A percentile compares a stretch with the other conserved stretches of the same genome.
Conservation (phyloP, 2,888 invertebrate species). For the Dioctria rufipes region DNA sequence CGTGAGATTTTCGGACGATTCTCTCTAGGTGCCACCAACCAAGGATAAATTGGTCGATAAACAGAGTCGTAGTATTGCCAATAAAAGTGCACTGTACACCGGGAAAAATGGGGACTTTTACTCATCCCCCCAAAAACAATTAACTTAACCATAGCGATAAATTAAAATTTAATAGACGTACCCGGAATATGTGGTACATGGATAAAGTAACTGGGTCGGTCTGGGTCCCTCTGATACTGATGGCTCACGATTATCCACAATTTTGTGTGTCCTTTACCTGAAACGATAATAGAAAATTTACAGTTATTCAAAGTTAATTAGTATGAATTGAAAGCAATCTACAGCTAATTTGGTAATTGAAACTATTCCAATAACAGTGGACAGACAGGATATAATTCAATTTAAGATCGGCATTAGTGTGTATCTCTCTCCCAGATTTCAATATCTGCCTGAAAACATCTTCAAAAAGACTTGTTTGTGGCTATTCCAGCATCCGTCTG, state of each 20-base stretch:
- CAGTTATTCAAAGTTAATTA: not conserved
- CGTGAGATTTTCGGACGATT: too few species aligned
- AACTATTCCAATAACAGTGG: too few species aligned
- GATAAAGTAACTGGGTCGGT: not conserved
- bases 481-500: not conserved
- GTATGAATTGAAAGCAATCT: not conserved
- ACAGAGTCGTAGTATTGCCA: conserved; percentile 4
- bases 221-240: conserved; percentile 9
- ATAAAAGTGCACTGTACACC: conserved; percentile 19
- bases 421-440: too few species aligned
- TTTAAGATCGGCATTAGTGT: too few species aligned
- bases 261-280: conserved; percentile 33
- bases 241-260: conserved; percentile 7
- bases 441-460: not conserved
- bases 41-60: not conserved
- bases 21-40: not conserved
- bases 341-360: not conserved
- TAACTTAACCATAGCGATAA: conserved; percentile 29
- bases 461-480: not conserved
- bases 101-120: conserved; percentile 3
- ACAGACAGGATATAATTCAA: too few species aligned
- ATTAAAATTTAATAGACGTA: conserved; percentile 47
- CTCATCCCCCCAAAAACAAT: conserved; percentile 13
- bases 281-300: not conserved
- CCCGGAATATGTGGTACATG: conserved; percentile 43